phyloP scores from a whole-genome alignment of 2,888 invertebrate genomes.

The Limenitis camilla region DNA sequence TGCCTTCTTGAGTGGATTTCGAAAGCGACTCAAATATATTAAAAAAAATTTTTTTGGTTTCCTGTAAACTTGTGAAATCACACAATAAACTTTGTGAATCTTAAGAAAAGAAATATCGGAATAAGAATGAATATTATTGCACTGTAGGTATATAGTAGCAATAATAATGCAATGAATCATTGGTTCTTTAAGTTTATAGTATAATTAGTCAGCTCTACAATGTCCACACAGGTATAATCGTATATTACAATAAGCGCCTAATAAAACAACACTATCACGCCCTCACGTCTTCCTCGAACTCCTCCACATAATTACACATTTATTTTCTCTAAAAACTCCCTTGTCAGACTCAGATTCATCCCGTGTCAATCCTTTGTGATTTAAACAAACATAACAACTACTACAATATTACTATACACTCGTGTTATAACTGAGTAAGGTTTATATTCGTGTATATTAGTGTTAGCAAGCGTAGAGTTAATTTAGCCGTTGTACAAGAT shows the following conservation, averaged over 20 bases:
- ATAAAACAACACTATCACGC: constrained; percentile 44
- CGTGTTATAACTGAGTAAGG: constrained; percentile 27
- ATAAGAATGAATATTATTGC: no score
- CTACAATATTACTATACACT: constrained; percentile 4
- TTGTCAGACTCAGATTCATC: constrained; percentile 62
- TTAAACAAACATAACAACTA: constrained; percentile 29
- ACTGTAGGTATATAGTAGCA: no score
- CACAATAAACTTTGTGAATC: no score
- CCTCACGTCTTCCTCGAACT: constrained; percentile 49
- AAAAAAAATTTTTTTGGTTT: no score
- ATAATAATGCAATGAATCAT: no score
- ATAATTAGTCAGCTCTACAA: constrained; percentile 3
- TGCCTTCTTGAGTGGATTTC: no score
- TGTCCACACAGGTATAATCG: constrained; percentile 1
- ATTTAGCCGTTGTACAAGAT: constrained; percentile 42
- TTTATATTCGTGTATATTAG: constrained; percentile 25
- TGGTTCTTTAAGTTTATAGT: no score
- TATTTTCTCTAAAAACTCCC: constrained; percentile 65
- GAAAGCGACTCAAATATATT: no score
- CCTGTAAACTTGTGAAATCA: no score
- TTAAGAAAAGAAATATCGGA: no score
- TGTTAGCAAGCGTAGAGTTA: constrained; percentile 16
- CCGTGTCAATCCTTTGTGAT: constrained; percentile 59
- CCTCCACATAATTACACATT: constrained; percentile 61
- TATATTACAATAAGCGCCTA: constrained; percentile 35